A percentile compares a stretch with the other conserved stretches of the same genome.
Conservation (phyloP, 1,140 invertebrate species). For the Harpegnathos saltator region DNA sequence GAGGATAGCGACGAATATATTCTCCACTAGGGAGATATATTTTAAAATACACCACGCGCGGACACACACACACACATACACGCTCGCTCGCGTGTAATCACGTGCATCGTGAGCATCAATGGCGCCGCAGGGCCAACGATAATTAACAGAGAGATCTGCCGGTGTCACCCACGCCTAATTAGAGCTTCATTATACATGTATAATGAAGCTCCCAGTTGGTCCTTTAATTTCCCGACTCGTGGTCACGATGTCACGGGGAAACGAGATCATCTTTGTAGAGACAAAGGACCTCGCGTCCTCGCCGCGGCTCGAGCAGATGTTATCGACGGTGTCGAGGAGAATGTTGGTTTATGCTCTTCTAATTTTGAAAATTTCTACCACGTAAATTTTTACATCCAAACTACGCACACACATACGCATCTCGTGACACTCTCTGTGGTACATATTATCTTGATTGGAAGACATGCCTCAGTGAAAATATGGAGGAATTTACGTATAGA, state of each 20-base stretch:
- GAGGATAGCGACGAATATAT: conserved; percentile 22
- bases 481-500: not conserved
- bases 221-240: conserved; percentile 29
- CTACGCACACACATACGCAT: no score
- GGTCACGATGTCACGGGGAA: not conserved
- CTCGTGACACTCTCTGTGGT: not conserved
- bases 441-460: not conserved
- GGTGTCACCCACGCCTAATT: conserved; percentile 67
- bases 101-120: conserved; percentile 46
- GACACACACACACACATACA: no score
- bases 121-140: conserved; percentile 21
- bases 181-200: conserved; percentile 62
- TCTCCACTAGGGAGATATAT: conserved; percentile 42
- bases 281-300: conserved; percentile 22
- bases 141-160: conserved; percentile 61
- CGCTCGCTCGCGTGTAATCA: no score
- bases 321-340: conserved; percentile 6
- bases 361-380: not conserved
- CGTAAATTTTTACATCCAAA: not conserved
- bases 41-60: conserved; percentile 46
- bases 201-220: conserved; percentile 48
- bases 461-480: not conserved
- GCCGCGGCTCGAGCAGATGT: conserved; percentile 30
- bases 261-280: conserved; percentile 24
- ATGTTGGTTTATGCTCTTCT: not conserved